phyloP scores from a whole-genome alignment of 2,888 invertebrate species.

The Lepas anatifera region DNA sequence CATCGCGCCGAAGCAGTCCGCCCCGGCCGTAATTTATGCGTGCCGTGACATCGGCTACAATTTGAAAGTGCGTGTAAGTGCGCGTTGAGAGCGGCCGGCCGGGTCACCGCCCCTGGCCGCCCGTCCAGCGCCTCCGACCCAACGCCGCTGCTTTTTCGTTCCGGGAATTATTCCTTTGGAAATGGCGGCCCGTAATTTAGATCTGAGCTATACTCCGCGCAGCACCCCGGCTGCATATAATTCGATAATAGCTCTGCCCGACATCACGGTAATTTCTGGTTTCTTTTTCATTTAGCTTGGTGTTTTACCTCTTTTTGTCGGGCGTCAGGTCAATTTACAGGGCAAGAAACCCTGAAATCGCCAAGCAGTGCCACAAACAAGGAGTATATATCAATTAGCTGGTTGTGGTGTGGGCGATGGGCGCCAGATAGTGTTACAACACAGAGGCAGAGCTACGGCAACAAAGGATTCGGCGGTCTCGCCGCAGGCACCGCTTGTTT shows the following conservation, averaged over 20 bases:
- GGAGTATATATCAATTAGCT: neutral
- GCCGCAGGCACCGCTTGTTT: too few species aligned
- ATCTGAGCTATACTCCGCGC: neutral
- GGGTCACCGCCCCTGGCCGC: neutral
- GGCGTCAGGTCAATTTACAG: neutral
- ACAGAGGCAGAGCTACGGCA: too few species aligned
- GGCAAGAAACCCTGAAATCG: neutral
- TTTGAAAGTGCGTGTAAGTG: too few species aligned
- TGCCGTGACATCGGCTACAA: neutral
- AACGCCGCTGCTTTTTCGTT: too few species aligned
- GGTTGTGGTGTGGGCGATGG: too few species aligned
- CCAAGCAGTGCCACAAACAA: neutral
- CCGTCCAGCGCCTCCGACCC: too few species aligned
- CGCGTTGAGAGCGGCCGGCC: neutral
- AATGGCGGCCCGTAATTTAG: neutral
- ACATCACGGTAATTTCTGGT: neutral
- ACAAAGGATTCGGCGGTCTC: too few species aligned
- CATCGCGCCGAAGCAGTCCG: too few species aligned
- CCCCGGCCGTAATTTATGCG: neutral
- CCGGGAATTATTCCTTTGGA: too few species aligned
- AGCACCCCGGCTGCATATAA: neutral
- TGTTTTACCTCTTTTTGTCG: neutral
- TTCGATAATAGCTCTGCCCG: neutral
- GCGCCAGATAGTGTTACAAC: neutral
- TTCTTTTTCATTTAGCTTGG: neutral